Evolutionary conservation across 2,113 vertebrate species (phyloP).

Genomic region (Nesogale talazaci): DNA sequence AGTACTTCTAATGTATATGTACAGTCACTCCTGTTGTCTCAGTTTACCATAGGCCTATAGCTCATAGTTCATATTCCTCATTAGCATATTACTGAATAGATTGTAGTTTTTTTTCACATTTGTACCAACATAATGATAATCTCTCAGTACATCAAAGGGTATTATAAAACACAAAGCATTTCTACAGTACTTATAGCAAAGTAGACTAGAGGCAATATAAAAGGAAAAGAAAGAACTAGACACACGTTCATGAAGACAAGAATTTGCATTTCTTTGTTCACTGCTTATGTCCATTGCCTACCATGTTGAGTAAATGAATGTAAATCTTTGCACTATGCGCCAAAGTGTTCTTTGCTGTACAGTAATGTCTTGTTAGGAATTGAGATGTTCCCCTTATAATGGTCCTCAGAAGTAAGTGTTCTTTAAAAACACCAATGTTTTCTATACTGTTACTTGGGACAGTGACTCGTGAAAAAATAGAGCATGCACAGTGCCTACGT

Average conservation of each 20-base stretch:
- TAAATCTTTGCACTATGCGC: not conserved
- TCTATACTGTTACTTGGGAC: not conserved
- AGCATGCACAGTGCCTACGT: not conserved
- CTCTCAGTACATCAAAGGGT: slow-evolving; percentile 33
- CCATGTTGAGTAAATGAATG: not conserved
- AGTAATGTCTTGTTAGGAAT: no score
- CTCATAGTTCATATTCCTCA: slow-evolving; percentile 31
- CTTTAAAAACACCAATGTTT: slow-evolving; percentile 33
- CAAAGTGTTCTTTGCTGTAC: slow-evolving; percentile 22
- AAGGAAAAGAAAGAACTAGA: not conserved
- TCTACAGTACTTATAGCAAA: slow-evolving; percentile 34
- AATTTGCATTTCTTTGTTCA: slow-evolving; percentile 16
- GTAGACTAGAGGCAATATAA: not conserved
- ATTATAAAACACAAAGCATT: slow-evolving; percentile 55
- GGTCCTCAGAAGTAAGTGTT: slow-evolving; percentile 15
- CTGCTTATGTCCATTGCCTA: not conserved
- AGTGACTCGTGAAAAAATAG: slow-evolving; percentile 44
- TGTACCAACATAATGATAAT: not conserved
- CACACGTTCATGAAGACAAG: not conserved
- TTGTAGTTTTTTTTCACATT: not conserved
- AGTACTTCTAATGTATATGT: not conserved
- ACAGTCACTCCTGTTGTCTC: not conserved
- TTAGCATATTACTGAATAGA: slow-evolving; percentile 53
- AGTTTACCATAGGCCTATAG: not conserved
- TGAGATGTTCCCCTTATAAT: slow-evolving; percentile 2